A percentile compares a stretch with the other conserved stretches of the same genome.
Evolutionary conservation across 2,113 vertebrate species (phyloP).

Genomic region (Ammodytes marinus): DNA sequence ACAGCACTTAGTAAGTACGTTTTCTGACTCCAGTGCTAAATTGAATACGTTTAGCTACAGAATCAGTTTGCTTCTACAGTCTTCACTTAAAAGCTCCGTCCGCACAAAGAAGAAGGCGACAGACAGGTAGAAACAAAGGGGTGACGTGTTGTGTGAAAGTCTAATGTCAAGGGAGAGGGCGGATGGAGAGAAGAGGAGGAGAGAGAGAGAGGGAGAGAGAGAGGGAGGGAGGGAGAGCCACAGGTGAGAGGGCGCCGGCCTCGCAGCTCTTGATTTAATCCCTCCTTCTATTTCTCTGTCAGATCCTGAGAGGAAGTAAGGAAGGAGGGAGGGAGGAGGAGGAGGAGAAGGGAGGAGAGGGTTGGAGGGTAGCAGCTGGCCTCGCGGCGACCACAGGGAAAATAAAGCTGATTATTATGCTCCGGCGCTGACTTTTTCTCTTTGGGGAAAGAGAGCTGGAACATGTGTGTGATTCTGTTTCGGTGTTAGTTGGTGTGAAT

Average conservation of each 20-base stretch:
- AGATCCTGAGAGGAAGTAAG: constrained; percentile 47
- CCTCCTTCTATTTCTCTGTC: constrained; percentile 73
- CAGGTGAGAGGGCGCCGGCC: constrained; percentile 72
- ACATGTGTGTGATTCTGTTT: constrained; percentile 23
- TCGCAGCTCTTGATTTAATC: constrained; percentile 73
- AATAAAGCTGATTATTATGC: constrained; percentile 74
- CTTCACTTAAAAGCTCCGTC: not conserved
- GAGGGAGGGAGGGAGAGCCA: constrained; percentile 57
- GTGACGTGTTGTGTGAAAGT: constrained; percentile 33
- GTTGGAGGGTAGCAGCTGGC: constrained; percentile 74
- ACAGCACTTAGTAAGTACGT: too few relatives aligned
- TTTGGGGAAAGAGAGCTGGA: constrained; percentile 24
- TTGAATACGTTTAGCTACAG: too few relatives aligned
- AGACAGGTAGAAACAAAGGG: constrained; percentile 1
- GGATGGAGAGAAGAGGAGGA: constrained; percentile 35
- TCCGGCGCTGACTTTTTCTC: constrained; percentile 48
- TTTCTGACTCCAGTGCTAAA: too few relatives aligned
- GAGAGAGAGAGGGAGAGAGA: not conserved
- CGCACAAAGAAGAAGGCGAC: not conserved
- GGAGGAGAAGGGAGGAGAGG: not conserved
- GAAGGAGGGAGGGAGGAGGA: not conserved
- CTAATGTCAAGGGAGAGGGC: constrained; percentile 38
- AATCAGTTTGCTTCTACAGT: too few relatives aligned
- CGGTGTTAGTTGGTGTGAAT: not conserved
- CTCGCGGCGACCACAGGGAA: constrained; percentile 61